Evolutionary conservation across 2,113 vertebrate genomes (phyloP).

Genomic region (Columba livia): DNA sequence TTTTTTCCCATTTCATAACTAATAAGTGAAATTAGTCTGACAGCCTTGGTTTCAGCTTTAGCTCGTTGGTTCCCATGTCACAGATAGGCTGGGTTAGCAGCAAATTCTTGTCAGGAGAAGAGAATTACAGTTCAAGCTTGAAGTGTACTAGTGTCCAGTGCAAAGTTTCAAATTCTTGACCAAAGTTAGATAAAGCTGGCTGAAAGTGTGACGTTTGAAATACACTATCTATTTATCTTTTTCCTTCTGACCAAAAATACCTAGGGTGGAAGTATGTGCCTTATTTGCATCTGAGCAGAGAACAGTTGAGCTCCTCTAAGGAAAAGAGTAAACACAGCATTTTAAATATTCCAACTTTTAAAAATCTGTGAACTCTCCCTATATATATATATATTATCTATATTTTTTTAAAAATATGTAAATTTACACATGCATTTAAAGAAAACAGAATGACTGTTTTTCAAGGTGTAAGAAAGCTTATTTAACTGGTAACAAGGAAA

Average conservation of each 20-base stretch:
- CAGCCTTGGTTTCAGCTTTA: slow-evolving; percentile 6
- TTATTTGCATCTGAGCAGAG: neutral
- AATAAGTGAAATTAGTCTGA: slow-evolving; percentile 32
- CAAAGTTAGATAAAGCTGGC: slow-evolving; percentile 37
- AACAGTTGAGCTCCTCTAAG: slow-evolving; percentile 6
- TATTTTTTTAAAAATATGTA: neutral
- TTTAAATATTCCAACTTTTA: neutral
- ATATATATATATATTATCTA: neutral
- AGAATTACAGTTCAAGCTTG: neutral
- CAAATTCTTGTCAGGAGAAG: slow-evolving; percentile 30
- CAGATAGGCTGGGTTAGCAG: neutral
- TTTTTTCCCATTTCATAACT: slow-evolving; percentile 18
- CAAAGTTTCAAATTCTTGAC: slow-evolving; percentile 45
- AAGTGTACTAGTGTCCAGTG: neutral
- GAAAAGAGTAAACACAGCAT: neutral
- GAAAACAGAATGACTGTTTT: neutral
- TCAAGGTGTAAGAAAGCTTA: neutral
- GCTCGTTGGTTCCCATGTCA: slow-evolving; percentile 41
- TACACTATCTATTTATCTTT: slow-evolving; percentile 16
- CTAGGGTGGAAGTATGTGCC: slow-evolving; percentile 3
- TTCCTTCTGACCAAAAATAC: slow-evolving; percentile 46
- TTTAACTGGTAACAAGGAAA: slow-evolving; percentile 4
- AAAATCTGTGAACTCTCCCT: neutral
- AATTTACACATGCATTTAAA: neutral
- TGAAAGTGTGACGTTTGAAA: neutral